Base-by-base conservation (phyloP, 1,140 invertebrate species). In the Drosophila carrolli region DNA sequence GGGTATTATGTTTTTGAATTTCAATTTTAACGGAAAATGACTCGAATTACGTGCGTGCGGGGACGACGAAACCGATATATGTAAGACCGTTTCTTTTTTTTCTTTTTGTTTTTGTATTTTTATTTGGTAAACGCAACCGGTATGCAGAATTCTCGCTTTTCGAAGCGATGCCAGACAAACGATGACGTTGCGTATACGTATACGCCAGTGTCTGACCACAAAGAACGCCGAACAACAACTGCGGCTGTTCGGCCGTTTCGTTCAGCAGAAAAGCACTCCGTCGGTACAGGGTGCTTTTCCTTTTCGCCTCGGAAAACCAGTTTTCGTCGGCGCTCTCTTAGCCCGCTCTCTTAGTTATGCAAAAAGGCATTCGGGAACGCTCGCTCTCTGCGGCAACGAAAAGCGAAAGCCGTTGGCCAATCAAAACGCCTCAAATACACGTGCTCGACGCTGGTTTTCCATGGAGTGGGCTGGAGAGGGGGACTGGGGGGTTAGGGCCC, bases 141-240 rank as follows among this genome's bases (percentile, higher is more conserved):
- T 75, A 75, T 47, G 51, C 70, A 37, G 61, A 63, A 63, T 68
- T 60, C 16, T 48, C 73, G 75, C 55, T 77, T 77, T 70, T 65
- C 59, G 61, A 51, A 51, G 55, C 47, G 43, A 58, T 57, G 70
- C 56, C 56, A 71, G 60, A 74, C 48, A n/a, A 76, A 63, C 71
- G 70, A 68, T 67, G 46, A 73, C 73, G 55, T 65, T 67, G 44
- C 48, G 37, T 43, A 55, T 57, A 75, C 74, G 80, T 75, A 82
- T 79, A 82, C 75, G 72, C 75, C 65, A 46, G 50, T 67, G 60
- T 55, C 75, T 88, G 74, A 65, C 74, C 81, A 65, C 73, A 50
- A 76, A 62, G 76, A 86, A 88, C 88, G 79, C 77, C 86, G 89
- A 91, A 89, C 73, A 88, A 84, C 77, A 89, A 91, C 86, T 90